Evolutionary conservation across 2,113 vertebrate genomes (phyloP).

Genomic region (Butorides virescens): DNA sequence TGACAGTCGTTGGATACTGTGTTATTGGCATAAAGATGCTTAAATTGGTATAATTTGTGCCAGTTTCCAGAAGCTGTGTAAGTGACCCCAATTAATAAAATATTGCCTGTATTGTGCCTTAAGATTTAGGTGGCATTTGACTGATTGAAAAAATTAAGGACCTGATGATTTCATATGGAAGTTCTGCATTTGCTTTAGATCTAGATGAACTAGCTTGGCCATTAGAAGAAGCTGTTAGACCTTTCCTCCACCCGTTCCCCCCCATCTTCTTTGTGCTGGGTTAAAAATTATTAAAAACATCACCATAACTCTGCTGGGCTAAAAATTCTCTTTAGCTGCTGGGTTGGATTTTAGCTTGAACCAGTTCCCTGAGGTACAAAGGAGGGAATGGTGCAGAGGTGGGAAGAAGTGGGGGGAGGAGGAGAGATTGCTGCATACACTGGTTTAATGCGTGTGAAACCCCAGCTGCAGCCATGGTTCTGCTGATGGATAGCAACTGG

Average conservation of each 20-base stretch:
- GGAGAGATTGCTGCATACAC: background rate
- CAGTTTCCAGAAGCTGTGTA: background rate
- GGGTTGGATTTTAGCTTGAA: background rate
- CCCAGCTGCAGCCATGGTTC: background rate
- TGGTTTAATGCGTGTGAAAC: background rate
- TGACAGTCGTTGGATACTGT: background rate
- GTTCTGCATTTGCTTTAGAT: background rate
- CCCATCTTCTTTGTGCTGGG: background rate
- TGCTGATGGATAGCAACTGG: background rate
- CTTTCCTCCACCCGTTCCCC: background rate
- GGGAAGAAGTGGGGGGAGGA: background rate
- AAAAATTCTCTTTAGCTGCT: background rate
- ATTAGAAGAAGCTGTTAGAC: background rate
- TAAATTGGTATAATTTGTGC: background rate
- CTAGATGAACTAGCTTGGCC: background rate
- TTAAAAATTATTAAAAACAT: background rate
- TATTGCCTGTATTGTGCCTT: rapidly evolving
- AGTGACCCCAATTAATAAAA: background rate
- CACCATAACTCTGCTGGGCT: background rate
- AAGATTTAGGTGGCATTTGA: background rate
- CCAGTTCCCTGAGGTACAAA: background rate
- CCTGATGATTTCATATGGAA: background rate
- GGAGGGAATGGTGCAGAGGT: background rate
- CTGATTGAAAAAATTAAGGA: background rate
- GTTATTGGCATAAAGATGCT: background rate